Percentiles rank a stretch among this genome's conserved stretches.
Evolutionary conservation across 2,113 vertebrate genomes (phyloP).

Genomic region (Nothocercus nigrocapillus): DNA sequence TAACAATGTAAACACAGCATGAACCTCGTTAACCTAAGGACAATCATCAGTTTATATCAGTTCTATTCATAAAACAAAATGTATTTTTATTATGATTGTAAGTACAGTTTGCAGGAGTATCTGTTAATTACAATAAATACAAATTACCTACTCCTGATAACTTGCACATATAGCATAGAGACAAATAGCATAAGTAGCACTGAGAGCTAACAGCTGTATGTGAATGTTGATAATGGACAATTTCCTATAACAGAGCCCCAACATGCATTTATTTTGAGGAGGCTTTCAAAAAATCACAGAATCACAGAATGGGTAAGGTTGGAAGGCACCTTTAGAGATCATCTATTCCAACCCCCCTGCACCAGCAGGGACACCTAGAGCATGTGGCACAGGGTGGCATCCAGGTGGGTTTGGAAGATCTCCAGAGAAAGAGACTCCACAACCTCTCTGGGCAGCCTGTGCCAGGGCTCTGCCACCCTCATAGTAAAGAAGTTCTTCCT

Average conservation of each 20-base stretch:
- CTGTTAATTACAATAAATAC: background rate
- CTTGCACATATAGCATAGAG: background rate
- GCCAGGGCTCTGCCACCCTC: too few species aligned
- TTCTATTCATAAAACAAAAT: background rate
- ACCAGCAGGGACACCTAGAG: too few species aligned
- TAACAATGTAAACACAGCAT: background rate
- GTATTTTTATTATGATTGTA: background rate
- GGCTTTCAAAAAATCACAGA: background rate
- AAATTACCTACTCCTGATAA: background rate
- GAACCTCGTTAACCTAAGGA: background rate
- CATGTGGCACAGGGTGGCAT: too few species aligned
- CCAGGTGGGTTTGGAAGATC: too few species aligned
- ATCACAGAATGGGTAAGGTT: too few species aligned
- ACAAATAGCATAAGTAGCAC: background rate
- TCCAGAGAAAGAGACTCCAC: too few species aligned
- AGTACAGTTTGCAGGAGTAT: background rate
- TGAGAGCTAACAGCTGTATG: background rate
- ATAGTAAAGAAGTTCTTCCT: too few species aligned
- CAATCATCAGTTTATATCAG: background rate
- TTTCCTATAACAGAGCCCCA: background rate
- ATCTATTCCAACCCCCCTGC: too few species aligned
- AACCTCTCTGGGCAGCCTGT: too few species aligned
- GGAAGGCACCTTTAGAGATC: too few species aligned
- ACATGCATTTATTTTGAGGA: background rate
- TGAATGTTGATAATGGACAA: background rate